Evolutionary conservation across 2,113 vertebrate genomes (phyloP).

Genomic region (Lanius ludovicianus): DNA sequence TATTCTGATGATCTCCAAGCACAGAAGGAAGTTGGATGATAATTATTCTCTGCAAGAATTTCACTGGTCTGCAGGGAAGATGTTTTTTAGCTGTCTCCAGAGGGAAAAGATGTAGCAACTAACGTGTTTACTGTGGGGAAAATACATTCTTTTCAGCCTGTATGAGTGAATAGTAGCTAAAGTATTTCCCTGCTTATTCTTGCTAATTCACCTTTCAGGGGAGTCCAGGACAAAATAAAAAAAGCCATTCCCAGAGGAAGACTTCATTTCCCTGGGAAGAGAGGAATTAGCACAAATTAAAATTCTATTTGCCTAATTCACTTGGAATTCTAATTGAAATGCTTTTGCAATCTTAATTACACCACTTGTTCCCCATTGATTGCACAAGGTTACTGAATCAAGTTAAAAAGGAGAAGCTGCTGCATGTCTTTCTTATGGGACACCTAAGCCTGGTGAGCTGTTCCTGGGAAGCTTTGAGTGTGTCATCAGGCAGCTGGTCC

Average conservation of each 20-base stretch:
- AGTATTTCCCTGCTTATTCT: not conserved
- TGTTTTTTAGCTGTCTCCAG: not conserved
- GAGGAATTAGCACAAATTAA: conserved; percentile 6
- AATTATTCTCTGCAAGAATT: not conserved
- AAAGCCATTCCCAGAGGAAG: not conserved
- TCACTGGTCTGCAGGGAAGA: not conserved
- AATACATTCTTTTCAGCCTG: not conserved
- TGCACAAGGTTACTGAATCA: not conserved
- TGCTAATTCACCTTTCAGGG: not conserved
- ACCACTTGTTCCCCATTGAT: not conserved
- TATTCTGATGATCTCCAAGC: not conserved
- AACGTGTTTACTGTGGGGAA: not conserved
- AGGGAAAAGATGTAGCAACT: not conserved
- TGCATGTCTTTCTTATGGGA: not conserved
- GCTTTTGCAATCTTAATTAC: conserved; percentile 40
- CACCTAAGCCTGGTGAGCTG: not conserved
- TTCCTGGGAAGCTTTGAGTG: not conserved
- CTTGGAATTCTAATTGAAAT: not conserved
- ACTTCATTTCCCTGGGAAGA: not conserved
- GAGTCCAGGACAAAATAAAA: not conserved
- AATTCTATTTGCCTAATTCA: not conserved
- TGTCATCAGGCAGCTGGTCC: not conserved
- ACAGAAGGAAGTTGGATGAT: not conserved
- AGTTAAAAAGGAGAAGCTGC: not conserved
- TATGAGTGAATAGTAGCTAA: not conserved